Percentiles rank a stretch among this genome's conserved stretches.
Evolutionary conservation across 2,888 invertebrate species (phyloP).

Genomic region (Caenorhabditis macrosperma): DNA sequence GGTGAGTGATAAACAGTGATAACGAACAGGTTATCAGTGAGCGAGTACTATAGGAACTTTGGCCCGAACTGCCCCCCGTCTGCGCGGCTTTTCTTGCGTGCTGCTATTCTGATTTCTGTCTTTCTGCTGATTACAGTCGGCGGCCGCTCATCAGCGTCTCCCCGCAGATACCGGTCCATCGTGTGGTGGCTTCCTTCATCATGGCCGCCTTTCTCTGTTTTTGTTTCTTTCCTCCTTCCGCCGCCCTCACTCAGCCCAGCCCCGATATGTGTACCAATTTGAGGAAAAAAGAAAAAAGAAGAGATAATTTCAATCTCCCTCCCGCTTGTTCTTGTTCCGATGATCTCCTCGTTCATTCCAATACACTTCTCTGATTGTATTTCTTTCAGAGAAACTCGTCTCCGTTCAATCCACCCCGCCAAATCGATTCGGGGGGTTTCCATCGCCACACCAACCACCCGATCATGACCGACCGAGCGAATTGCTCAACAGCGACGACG

Average conservation of each 20-base stretch:
- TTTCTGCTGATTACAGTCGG: slow-evolving; percentile 27
- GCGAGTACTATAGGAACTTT: no score
- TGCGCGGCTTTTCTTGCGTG: slow-evolving; percentile 15
- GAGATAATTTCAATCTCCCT: slow-evolving; percentile 12
- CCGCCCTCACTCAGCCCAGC: slow-evolving; percentile 8
- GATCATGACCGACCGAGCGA: slow-evolving; percentile 49
- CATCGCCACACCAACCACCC: neutral
- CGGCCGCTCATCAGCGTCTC: slow-evolving; percentile 10
- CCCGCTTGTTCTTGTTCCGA: slow-evolving; percentile 21
- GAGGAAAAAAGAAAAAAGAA: no score
- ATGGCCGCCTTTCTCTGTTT: slow-evolving; percentile 50
- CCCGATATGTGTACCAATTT: slow-evolving; percentile 16
- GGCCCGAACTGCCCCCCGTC: no score
- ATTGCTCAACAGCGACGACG: slow-evolving; percentile 39
- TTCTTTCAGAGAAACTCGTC: neutral
- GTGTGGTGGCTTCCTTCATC: neutral
- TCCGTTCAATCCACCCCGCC: neutral
- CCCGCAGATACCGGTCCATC: slow-evolving; percentile 54
- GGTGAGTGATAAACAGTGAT: slow-evolving; percentile 9
- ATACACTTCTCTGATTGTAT: neutral
- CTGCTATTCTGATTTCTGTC: slow-evolving; percentile 11
- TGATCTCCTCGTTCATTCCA: slow-evolving; percentile 1
- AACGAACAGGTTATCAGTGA: slow-evolving; percentile 11
- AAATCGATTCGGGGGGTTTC: neutral
- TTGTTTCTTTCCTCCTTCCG: slow-evolving; percentile 45